Base-by-base conservation (phyloP, 2,888 invertebrate species). In the Coecobrya sp. region DNA sequence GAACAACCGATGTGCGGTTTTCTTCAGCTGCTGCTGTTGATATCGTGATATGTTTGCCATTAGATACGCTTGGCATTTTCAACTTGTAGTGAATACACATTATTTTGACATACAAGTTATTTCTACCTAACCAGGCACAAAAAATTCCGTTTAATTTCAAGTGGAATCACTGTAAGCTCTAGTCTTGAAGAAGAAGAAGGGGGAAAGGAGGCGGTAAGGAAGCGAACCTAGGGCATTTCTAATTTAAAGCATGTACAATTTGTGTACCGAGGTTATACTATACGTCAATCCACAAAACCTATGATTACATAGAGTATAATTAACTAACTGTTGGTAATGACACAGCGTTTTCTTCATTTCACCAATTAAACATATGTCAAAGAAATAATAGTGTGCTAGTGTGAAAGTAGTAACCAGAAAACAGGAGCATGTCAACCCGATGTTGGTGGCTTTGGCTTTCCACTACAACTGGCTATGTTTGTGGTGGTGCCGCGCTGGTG, bases 1-100 rank as follows among this genome's bases (percentile, higher is more conserved):
- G n/a, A n/a, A 5, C 1, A 59, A 1, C 59, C 11, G 11, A 13
- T 13, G n/a, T 22, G 19, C 59, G 59, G 19, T 59, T 59, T 7
- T 13, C 19, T 59, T 59, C 59, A 59, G 59, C 19, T 59, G 59
- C 59, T 59, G 1, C 59, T 59, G 59, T 59, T 59, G 59, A 59
- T 19, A 59, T 59, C 8, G 2, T 59, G 19, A 36, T 59, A 1
- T 59, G 1, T 22, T 19, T n/a, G 7, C 59, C 13, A 19, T 59
- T 19, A n/a, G 22, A 19, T 59, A 59, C 8, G 59, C 59, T 59
- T 59, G 59, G 19, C 59, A 59, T 59, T 59, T 8, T 59, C 59
- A 19, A 19, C 59, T 59, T 59, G 59, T 59, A 13, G 59, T 2
- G 19, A 1, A 22, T 59, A 8, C 1, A 59, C 19, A 59, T 59